Conservation (phyloP, 2,797 vertebrate species). For the Microhierax caerulescens region DNA sequence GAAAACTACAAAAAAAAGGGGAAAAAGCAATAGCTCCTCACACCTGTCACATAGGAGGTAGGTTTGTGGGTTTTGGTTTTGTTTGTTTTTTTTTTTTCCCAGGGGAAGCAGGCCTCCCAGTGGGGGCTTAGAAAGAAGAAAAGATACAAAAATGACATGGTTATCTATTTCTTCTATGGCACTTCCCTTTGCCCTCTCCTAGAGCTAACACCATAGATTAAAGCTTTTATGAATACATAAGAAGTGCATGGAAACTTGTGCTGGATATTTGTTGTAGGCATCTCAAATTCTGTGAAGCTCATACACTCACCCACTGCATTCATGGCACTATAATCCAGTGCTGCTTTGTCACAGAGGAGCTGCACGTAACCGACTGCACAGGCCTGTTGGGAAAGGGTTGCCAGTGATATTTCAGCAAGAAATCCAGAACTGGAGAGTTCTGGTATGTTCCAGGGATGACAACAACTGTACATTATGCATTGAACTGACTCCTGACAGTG, state of each 20-base stretch:
- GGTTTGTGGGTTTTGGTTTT: too few species aligned
- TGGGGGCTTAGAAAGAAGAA: background rate
- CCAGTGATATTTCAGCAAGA: background rate
- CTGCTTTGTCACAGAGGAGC: background rate
- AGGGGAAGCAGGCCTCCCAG: fast-evolving
- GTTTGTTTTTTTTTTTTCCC: too few species aligned
- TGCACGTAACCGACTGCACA: background rate
- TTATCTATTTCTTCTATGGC: background rate
- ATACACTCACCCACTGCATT: background rate
- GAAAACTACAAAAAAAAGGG: background rate
- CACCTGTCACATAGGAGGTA: background rate
- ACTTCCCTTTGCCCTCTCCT: background rate
- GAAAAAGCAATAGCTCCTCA: background rate
- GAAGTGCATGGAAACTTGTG: background rate
- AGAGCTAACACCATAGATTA: background rate
- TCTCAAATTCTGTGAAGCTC: background rate
- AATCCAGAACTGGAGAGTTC: background rate
- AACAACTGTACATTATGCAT: background rate
- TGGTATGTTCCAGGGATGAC: background rate
- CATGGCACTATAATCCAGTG: background rate
- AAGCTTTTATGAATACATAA: background rate
- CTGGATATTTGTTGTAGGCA: background rate
- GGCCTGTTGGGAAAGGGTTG: background rate
- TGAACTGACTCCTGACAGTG: background rate
- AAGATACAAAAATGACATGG: background rate